These are phyloP conservation scores for Lymantria dispar DNA, from an alignment of 2,888 invertebrate species.

Conservation along the genomic window DNA sequence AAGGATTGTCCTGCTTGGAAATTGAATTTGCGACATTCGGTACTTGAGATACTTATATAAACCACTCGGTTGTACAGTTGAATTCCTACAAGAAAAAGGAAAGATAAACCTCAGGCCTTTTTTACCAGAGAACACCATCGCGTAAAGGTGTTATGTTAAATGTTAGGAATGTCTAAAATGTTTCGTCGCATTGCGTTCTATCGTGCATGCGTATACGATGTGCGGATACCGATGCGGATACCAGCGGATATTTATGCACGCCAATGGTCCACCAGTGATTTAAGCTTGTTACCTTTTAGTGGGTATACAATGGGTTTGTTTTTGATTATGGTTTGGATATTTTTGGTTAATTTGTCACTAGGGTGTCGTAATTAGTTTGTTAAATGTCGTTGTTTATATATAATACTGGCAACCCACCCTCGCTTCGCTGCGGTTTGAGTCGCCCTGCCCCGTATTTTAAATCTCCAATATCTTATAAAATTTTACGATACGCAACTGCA, in stretches of 20 bases:
- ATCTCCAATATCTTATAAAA: no score
- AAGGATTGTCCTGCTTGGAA: no score
- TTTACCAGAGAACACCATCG: constrained; percentile 20
- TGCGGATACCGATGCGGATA: constrained; percentile 16
- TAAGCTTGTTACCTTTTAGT: constrained; percentile 27
- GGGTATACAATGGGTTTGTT: constrained; percentile 9
- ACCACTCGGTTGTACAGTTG: no score
- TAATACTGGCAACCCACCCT: no score
- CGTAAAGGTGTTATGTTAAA: constrained; percentile 24
- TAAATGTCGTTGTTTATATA: neutral
- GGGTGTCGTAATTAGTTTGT: neutral
- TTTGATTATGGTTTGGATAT: constrained; percentile 3
- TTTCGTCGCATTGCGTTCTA: constrained; percentile 48
- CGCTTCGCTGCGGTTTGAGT: no score
- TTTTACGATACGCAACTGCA: no score
- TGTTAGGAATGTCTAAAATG: constrained; percentile 40
- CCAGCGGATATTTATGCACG: constrained; percentile 34
- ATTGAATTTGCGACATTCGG: no score
- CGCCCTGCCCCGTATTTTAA: no score
- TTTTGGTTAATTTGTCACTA: neutral
- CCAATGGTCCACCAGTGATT: constrained; percentile 35
- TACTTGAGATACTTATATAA: no score
- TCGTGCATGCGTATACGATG: constrained; percentile 24
- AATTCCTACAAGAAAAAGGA: no score
- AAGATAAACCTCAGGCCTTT: constrained; percentile 11